Evolutionary conservation across 2,113 vertebrate species (phyloP), one percentile per base, ranked within the genome.

Genomic region (Camarhynchus parvulus): DNA sequence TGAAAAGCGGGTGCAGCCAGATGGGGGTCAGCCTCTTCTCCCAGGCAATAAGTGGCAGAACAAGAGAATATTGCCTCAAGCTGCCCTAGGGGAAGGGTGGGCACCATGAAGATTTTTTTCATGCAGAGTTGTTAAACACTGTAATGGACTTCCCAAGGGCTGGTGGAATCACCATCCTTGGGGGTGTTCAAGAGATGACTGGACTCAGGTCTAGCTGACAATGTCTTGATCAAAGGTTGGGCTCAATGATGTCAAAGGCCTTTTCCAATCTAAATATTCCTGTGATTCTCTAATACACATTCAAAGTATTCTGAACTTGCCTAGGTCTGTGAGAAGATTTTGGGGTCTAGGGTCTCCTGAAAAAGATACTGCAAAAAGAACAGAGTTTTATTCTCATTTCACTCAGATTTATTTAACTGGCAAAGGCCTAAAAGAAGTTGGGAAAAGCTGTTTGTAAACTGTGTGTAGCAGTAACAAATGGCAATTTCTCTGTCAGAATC

Each of bases 1-100:
- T 49, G 25, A 42, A 56, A 88, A 16, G 21, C 18, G 6, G 11
- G 3, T 42, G 31, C 13, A 58, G 67, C 7, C 17, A 80, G 10
- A 6, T 15, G 35, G 7, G 16, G 13, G 2, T 13, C 0, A 0
- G 9, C 20, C 30, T 63, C 35, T 64, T 56, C 25, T 58, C 21
- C 11, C 30, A 23, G 42, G 8, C 27, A 19, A 1, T 3, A 31
- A 66, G 42, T 7, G 15, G 13, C 12, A 50, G 12, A 10, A 58
- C 5, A 42, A 66, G 15, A 44, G 21, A 35, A 23, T 18, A 19
- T 2, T 1, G 2, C 22, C 31, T 66, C 22, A 50, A 33, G 15
- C 15, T 58, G 22, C 52, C 15, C 25, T 15, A 22, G 21, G 17
- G 6, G 33, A 66, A 56, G 19, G 27, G 8, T 46, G 61, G 44